These are phyloP conservation scores for Athene cunicularia DNA, from an alignment of 2,113 vertebrate species.

Conservation along the genomic window DNA sequence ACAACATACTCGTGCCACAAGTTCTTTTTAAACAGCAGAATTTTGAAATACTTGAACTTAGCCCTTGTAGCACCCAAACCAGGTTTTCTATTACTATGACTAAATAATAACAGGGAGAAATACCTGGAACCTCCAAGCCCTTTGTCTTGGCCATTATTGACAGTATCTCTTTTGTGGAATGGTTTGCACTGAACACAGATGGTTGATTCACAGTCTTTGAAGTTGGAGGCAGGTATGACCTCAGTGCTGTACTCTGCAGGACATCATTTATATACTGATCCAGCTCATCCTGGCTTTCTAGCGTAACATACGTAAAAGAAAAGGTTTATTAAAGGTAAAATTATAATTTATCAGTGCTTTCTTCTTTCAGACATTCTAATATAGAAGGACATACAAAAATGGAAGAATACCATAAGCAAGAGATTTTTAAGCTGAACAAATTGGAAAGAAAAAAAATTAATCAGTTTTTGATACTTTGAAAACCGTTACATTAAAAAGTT, in stretches of 20 bases:
- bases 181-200: slow-evolving; percentile 88
- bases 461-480: neutral
- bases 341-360: neutral
- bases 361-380: neutral
- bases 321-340: neutral
- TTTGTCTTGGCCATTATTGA: slow-evolving; percentile 93
- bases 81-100: neutral
- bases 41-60: neutral
- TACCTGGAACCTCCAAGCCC: slow-evolving; percentile 90
- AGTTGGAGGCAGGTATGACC: slow-evolving; percentile 86
- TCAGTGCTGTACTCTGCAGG: slow-evolving; percentile 85
- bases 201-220: slow-evolving; percentile 78
- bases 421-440: neutral
- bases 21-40: neutral
- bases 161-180: slow-evolving; percentile 93
- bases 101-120: slow-evolving; percentile 40
- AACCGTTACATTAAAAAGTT: neutral
- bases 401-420: neutral
- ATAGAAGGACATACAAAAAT: neutral
- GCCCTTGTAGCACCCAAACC: neutral
- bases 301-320: neutral
- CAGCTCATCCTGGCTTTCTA: slow-evolving; percentile 82
- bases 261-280: slow-evolving; percentile 92
- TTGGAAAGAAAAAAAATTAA: neutral
- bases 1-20: neutral